A percentile compares a stretch with the other conserved stretches of the same genome.
These are phyloP conservation scores for Pyrrhosoma nymphula DNA, from an alignment of 2,888 invertebrate genomes.

Conservation along the genomic window DNA sequence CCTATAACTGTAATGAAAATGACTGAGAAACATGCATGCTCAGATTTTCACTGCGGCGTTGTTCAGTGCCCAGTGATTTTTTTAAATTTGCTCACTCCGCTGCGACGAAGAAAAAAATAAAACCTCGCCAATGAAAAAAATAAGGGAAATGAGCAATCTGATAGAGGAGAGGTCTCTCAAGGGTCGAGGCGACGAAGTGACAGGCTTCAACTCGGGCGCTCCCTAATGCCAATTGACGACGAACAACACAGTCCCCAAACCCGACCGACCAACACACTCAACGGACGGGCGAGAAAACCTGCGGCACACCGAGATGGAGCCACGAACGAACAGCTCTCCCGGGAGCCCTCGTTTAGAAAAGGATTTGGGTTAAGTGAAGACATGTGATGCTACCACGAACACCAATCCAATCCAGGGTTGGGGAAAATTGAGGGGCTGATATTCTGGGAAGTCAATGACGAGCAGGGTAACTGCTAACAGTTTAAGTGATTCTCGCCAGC, in stretches of 20 bases:
- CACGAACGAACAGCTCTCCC: background rate
- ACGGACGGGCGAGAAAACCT: background rate
- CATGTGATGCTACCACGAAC: background rate
- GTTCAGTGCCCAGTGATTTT: background rate
- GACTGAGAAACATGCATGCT: too few relatives aligned
- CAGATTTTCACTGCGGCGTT: too few relatives aligned
- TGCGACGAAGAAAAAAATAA: background rate
- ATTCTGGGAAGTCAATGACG: background rate
- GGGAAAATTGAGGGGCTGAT: background rate
- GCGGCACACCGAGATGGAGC: background rate
- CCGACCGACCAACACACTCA: background rate
- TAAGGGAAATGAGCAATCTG: background rate
- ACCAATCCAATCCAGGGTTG: background rate
- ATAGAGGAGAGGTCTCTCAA: background rate
- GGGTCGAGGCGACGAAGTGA: background rate
- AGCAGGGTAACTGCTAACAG: background rate
- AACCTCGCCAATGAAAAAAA: background rate
- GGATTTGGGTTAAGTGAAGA: constrained; percentile 5
- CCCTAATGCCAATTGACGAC: background rate
- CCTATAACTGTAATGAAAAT: too few relatives aligned
- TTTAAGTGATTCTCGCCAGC: background rate
- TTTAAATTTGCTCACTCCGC: background rate
- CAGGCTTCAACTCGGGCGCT: background rate
- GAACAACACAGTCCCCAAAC: background rate
- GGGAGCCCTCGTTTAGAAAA: background rate